phyloP scores from a whole-genome alignment of 2,888 invertebrate species.

The Xylota sylvarum region DNA sequence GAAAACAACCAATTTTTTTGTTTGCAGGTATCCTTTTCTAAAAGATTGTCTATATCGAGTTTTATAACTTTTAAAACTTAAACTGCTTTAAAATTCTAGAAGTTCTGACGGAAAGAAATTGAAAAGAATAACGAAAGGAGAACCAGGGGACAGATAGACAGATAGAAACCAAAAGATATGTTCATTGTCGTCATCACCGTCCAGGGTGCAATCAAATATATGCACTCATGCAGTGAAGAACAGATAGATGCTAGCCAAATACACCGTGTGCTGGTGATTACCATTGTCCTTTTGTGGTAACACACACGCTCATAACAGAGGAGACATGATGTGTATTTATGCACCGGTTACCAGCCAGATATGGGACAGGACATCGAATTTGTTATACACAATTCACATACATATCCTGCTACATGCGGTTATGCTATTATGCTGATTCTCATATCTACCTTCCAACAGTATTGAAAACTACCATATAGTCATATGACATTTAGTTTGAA shows the following conservation, averaged over 20 bases:
- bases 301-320: not conserved
- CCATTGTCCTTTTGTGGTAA: constrained; percentile 8
- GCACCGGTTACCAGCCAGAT: constrained; percentile 28
- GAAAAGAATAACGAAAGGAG: not conserved
- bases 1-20: not conserved
- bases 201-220: constrained; percentile 32
- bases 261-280: constrained; percentile 14
- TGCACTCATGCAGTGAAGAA: constrained; percentile 20
- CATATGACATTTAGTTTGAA: not conserved
- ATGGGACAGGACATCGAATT: constrained; percentile 27
- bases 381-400: constrained; percentile 28
- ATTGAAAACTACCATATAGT: not conserved
- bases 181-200: constrained; percentile 13
- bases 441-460: not conserved
- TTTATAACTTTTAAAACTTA: not conserved
- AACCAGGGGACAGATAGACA: not conserved
- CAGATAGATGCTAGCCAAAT: constrained; percentile 33
- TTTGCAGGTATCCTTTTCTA: not conserved
- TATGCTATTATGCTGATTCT: not conserved
- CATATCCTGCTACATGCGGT: constrained; percentile 15
- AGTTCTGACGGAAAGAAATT: constrained; percentile 1
- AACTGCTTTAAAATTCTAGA: not conserved
- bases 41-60: not conserved
- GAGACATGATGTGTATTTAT: constrained; percentile 12
- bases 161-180: not conserved